A percentile compares a stretch with the other conserved stretches of the same genome.
Evolutionary conservation across 2,113 vertebrate genomes (phyloP).

Genomic region (Chaenocephalus aceratus): DNA sequence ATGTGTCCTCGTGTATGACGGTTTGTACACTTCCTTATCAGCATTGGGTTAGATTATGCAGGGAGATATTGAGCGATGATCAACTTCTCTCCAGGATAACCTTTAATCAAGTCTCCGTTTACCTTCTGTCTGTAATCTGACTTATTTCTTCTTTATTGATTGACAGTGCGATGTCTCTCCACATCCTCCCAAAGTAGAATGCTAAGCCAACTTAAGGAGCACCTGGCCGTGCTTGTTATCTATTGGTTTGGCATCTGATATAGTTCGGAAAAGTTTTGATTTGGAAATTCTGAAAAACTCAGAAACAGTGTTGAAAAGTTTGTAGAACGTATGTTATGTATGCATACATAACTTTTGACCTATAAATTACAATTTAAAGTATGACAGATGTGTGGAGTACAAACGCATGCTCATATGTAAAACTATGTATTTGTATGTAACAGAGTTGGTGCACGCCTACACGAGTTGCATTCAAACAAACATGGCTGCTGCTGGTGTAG

Average conservation of each 20-base stretch:
- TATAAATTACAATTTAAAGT: background rate
- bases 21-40: conserved; percentile 49
- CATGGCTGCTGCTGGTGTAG: conserved; percentile 33
- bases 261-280: background rate
- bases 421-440: conserved; percentile 18
- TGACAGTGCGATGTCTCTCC: background rate
- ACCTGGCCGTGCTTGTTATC: background rate
- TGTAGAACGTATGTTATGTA: conserved; percentile 2
- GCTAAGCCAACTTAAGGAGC: background rate
- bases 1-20: conserved; percentile 28
- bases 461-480: conserved; percentile 23
- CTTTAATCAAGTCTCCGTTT: conserved; percentile 42
- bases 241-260: background rate
- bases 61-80: conserved; percentile 61
- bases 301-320: background rate
- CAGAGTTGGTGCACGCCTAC: conserved; percentile 35
- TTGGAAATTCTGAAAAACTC: background rate
- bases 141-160: background rate
- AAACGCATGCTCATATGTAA: conserved; percentile 36
- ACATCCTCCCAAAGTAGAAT: background rate
- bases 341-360: background rate
- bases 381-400: background rate
- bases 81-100: conserved; percentile 55
- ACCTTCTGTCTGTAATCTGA: background rate
- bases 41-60: conserved; percentile 47